Conservation (phyloP, 92 coral and sea anemone species). For the Palythoa caribaeorum region DNA sequence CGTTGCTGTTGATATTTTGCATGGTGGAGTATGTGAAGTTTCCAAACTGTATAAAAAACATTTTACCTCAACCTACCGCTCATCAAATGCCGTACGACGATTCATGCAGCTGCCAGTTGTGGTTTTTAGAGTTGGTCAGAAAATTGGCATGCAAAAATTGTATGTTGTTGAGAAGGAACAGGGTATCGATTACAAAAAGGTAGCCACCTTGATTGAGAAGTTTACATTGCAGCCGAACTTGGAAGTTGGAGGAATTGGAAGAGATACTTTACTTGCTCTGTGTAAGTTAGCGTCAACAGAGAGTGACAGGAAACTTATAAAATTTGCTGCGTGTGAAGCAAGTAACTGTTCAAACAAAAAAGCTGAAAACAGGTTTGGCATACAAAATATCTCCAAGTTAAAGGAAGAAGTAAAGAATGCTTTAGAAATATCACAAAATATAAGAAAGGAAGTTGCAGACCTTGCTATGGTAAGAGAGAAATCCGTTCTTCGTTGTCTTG, state of each 20-base stretch:
- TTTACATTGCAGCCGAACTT: slow-evolving; percentile 56
- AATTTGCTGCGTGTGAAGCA: slow-evolving; percentile 69
- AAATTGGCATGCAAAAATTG: slow-evolving; percentile 59
- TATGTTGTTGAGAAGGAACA: slow-evolving; percentile 62
- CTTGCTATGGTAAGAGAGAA: slow-evolving; percentile 55
- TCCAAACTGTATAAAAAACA: slow-evolving; percentile 67
- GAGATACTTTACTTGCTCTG: slow-evolving; percentile 36
- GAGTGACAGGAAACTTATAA: slow-evolving; percentile 56
- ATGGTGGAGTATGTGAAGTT: slow-evolving; percentile 66
- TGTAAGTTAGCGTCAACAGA: slow-evolving; percentile 75
- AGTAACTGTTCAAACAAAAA: slow-evolving; percentile 35
- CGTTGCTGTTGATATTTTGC: slow-evolving; percentile 64
- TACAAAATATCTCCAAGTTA: slow-evolving; percentile 33
- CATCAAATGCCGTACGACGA: slow-evolving; percentile 66
- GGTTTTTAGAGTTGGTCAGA: slow-evolving; percentile 53
- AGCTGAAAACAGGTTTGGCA: slow-evolving; percentile 31
- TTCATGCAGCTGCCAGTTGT: slow-evolving; percentile 76
- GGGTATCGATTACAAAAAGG: slow-evolving; percentile 47
- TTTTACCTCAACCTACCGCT: slow-evolving; percentile 60
- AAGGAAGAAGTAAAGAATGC: slow-evolving; percentile 50
- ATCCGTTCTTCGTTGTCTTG: slow-evolving; percentile 56
- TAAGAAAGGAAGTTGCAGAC: slow-evolving; percentile 56
- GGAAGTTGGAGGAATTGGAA: slow-evolving; percentile 41
- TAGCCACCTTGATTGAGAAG: slow-evolving; percentile 51
- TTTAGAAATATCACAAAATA: slow-evolving; percentile 33